A percentile compares a stretch with the other conserved stretches of the same genome.
Conservation (phyloP, 2,888 invertebrate species). For the Cerastis rubricosa region DNA sequence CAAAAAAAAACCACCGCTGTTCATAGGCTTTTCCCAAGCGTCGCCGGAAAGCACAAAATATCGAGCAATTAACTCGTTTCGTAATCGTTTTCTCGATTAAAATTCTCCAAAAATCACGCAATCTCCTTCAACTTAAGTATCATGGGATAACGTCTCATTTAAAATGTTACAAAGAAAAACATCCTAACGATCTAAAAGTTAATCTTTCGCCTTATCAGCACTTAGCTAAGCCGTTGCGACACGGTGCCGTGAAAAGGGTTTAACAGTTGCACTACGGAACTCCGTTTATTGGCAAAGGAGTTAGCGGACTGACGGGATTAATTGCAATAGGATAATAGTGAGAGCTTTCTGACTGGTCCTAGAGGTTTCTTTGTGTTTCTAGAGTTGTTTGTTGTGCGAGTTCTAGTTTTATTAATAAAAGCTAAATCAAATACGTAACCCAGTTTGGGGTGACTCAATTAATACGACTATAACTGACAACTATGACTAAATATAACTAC, state of each 20-base stretch:
- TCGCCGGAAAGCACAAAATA: background rate
- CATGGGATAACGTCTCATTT: conserved; percentile 34
- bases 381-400: background rate
- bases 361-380: conserved; percentile 6
- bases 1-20: background rate
- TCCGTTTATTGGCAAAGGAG: conserved; percentile 79
- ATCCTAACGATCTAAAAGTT: conserved; percentile 66
- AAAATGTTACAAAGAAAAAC: conserved; percentile 63
- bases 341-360: conserved; percentile 30
- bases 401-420: background rate
- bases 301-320: conserved; percentile 76
- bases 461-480: too few relatives aligned
- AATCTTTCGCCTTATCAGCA: conserved; percentile 76
- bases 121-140: conserved; percentile 12
- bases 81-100: conserved; percentile 5
- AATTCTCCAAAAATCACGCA: background rate
- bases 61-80: background rate
- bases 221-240: conserved; percentile 70
- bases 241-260: conserved; percentile 74
- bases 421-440: background rate
- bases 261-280: conserved; percentile 72
- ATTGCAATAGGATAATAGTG: conserved; percentile 73
- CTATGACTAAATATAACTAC: too few relatives aligned
- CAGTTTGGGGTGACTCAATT: background rate
- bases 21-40: too few relatives aligned